phyloP scores from a whole-genome alignment of 1,140 invertebrate species.

The Polypedilum pembai region DNA sequence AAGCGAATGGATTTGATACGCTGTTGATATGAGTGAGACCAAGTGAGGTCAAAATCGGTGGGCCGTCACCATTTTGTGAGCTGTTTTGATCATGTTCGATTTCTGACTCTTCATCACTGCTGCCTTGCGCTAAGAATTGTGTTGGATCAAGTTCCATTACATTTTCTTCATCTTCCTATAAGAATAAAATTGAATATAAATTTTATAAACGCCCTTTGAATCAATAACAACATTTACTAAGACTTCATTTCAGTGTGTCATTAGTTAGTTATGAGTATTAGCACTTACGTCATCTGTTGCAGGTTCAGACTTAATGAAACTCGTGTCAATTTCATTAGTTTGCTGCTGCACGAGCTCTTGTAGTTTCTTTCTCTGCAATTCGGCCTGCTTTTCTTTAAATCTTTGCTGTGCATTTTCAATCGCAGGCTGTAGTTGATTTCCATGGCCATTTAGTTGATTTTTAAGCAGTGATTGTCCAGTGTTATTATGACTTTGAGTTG shows the following conservation, averaged over 20 bases:
- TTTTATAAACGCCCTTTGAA: too few relatives aligned
- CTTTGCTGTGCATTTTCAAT: conserved; percentile 30
- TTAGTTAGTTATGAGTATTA: conserved; percentile 30
- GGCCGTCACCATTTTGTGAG: conserved; percentile 12
- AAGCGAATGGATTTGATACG: conserved; percentile 29
- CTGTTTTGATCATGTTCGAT: neutral
- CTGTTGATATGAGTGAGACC: conserved; percentile 30
- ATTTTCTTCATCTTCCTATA: conserved; percentile 37
- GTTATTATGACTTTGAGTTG: neutral
- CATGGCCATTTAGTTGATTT: conserved; percentile 30
- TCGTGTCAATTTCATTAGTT: conserved; percentile 23
- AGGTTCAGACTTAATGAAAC: conserved; percentile 29
- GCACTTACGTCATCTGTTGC: conserved; percentile 32
- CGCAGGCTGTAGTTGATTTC: conserved; percentile 29
- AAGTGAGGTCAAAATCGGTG: conserved; percentile 31
- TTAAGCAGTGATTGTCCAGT: conserved; percentile 29
- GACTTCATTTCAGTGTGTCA: too few relatives aligned
- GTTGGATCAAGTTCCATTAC: conserved; percentile 39
- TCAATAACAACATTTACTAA: too few relatives aligned
- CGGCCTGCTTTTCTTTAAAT: conserved; percentile 29
- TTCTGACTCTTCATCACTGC: conserved; percentile 32
- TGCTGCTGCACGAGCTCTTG: conserved; percentile 29
- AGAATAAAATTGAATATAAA: neutral
- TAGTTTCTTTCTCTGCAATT: conserved; percentile 31
- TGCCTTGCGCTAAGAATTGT: conserved; percentile 36